These are phyloP conservation scores for Podarcis muralis DNA, from an alignment of 2,113 vertebrate species.

Conservation along the genomic window DNA sequence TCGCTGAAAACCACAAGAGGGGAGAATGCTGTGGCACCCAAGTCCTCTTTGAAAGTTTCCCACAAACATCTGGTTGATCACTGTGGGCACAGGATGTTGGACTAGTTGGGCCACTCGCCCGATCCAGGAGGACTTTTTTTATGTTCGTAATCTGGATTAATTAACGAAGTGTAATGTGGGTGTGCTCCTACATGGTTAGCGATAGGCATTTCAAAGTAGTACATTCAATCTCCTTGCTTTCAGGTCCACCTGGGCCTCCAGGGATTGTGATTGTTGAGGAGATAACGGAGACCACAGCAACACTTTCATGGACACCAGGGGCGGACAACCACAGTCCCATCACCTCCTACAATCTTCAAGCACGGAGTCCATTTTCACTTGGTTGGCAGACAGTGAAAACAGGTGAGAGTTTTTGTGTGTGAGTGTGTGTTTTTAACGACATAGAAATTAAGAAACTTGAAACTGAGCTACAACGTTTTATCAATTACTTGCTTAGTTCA, in stretches of 20 bases:
- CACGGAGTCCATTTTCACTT: slow-evolving; percentile 94
- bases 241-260: slow-evolving; percentile 95
- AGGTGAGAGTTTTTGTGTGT: slow-evolving; percentile 77
- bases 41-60: too few relatives aligned
- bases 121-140: too few relatives aligned
- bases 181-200: neutral
- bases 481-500: neutral
- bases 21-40: too few relatives aligned
- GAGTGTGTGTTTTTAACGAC: too few relatives aligned
- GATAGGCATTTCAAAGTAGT: neutral
- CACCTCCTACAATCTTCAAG: slow-evolving; percentile 91
- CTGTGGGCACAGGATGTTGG: too few relatives aligned
- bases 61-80: too few relatives aligned
- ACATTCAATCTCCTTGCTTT: slow-evolving; percentile 45
- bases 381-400: slow-evolving; percentile 97
- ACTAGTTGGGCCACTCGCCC: too few relatives aligned
- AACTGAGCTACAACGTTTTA: neutral
- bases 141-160: neutral
- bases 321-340: slow-evolving; percentile 96
- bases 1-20: too few relatives aligned
- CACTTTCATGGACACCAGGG: slow-evolving; percentile 92
- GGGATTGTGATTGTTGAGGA: slow-evolving; percentile 97
- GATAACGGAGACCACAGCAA: slow-evolving; percentile 91
- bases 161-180: neutral
- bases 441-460: neutral